A percentile compares a stretch with the other conserved stretches of the same genome.
These are phyloP conservation scores for Alfaro cultratus DNA, from an alignment of 2,797 vertebrate species.

Conservation along the genomic window DNA sequence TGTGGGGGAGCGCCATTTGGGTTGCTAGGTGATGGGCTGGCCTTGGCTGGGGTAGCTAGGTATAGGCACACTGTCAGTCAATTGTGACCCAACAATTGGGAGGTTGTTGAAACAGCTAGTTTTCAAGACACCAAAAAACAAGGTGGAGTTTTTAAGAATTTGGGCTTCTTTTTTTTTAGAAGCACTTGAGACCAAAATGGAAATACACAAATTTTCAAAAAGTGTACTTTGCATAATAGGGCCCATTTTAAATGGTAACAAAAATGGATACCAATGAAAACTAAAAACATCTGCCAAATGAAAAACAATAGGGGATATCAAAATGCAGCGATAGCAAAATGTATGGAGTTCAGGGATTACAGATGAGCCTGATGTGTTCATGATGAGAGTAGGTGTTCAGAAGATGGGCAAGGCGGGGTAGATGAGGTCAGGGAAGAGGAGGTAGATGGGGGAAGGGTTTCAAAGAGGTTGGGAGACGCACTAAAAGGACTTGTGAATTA, in stretches of 20 bases:
- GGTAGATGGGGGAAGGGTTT: slow-evolving; percentile 57
- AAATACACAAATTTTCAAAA: too few species aligned
- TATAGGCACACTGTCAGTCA: too few species aligned
- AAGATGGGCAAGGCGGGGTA: slow-evolving; percentile 11
- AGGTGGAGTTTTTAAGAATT: too few species aligned
- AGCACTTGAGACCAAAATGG: too few species aligned
- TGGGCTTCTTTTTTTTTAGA: too few species aligned
- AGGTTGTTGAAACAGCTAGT: too few species aligned
- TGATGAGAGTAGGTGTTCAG: slow-evolving; percentile 25
- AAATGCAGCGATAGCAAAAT: not conserved
- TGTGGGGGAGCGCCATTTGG: too few species aligned
- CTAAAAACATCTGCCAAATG: not conserved
- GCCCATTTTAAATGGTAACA: slow-evolving; percentile 7
- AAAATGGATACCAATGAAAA: slow-evolving; percentile 14
- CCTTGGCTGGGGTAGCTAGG: too few species aligned
- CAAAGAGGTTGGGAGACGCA: slow-evolving; percentile 64
- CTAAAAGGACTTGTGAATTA: slow-evolving; percentile 88
- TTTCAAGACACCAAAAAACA: too few species aligned
- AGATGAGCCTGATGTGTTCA: slow-evolving; percentile 8
- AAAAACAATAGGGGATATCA: not conserved
- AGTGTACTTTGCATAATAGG: too few species aligned
- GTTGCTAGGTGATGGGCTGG: too few species aligned
- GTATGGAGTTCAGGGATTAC: slow-evolving; percentile 2
- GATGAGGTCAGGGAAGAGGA: slow-evolving; percentile 49
- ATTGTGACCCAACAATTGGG: too few species aligned